A percentile compares a stretch with the other conserved stretches of the same genome.
Evolutionary conservation across 1,140 invertebrate species (phyloP).

Genomic region (Drosophila baimaii): DNA sequence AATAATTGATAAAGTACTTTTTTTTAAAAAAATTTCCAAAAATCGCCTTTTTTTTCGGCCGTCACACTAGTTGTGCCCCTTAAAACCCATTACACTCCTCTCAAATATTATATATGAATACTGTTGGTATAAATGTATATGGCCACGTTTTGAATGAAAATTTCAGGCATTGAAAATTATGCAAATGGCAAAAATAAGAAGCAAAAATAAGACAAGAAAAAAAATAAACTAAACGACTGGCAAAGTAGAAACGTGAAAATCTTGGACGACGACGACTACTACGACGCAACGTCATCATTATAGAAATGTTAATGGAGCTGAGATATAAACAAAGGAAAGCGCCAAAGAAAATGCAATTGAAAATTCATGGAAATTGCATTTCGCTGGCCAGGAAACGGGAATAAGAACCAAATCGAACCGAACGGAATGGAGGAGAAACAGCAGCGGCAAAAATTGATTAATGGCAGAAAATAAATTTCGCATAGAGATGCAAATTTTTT

Average conservation of each 20-base stretch:
- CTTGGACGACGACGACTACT: conserved; percentile 8
- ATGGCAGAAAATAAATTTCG: conserved; percentile 49
- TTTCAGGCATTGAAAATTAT: conserved; percentile 76
- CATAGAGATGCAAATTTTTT: conserved; percentile 60
- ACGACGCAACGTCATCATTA: conserved; percentile 44
- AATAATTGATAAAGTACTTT: no score
- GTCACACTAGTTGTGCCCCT: no score
- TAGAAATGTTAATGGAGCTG: conserved; percentile 67
- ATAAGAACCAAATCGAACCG: conserved; percentile 30
- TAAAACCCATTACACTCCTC: not conserved
- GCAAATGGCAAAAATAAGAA: conserved; percentile 66
- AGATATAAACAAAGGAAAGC: conserved; percentile 29
- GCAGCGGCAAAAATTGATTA: conserved; percentile 63
- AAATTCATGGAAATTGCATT: conserved; percentile 70
- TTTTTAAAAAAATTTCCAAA: no score
- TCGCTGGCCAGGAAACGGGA: conserved; percentile 19
- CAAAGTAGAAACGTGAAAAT: conserved; percentile 26
- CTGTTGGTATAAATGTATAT: conserved; percentile 32
- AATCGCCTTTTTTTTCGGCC: no score
- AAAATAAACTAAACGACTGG: conserved; percentile 9
- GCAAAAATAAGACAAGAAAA: conserved; percentile 15
- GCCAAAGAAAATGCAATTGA: conserved; percentile 59
- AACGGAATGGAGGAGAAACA: conserved; percentile 13
- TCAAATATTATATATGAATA: conserved; percentile 7
- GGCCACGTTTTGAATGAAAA: conserved; percentile 45